phyloP scores from a whole-genome alignment of 2,888 invertebrate species.

The Sclerodermus sp. region DNA sequence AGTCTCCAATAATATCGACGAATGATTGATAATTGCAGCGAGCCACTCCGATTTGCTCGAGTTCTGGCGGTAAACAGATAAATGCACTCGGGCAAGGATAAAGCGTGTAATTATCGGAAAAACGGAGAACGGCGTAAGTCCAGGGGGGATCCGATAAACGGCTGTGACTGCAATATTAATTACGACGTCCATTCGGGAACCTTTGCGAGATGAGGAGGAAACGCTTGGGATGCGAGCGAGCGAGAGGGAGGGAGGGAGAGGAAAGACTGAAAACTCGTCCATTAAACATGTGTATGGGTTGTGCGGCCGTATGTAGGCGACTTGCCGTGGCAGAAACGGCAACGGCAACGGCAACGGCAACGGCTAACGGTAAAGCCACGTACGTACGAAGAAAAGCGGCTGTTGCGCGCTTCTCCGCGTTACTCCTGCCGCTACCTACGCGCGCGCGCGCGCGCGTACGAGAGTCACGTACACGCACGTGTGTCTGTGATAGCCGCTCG shows the following conservation, averaged over 20 bases:
- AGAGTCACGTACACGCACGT: slow-evolving; percentile 26
- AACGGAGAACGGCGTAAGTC: no score
- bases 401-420: slow-evolving; percentile 29
- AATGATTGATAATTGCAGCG: no score
- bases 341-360: slow-evolving; percentile 16
- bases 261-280: slow-evolving; percentile 30
- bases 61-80: no score
- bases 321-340: slow-evolving; percentile 32
- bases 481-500: background rate
- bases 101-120: no score
- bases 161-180: no score
- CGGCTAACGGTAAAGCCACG: slow-evolving; percentile 50
- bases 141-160: no score
- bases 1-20: no score
- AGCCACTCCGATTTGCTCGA: no score
- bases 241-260: slow-evolving; percentile 17
- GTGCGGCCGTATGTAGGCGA: slow-evolving; percentile 34
- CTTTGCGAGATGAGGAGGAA: slow-evolving; percentile 1
- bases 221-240: background rate
- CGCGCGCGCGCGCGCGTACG: slow-evolving; percentile 27
- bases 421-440: no score
- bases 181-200: no score
- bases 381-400: slow-evolving; percentile 49
- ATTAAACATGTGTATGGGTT: slow-evolving; percentile 31
- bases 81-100: no score